phyloP scores from a whole-genome alignment of 2,113 vertebrate species.

The Nesogale talazaci region DNA sequence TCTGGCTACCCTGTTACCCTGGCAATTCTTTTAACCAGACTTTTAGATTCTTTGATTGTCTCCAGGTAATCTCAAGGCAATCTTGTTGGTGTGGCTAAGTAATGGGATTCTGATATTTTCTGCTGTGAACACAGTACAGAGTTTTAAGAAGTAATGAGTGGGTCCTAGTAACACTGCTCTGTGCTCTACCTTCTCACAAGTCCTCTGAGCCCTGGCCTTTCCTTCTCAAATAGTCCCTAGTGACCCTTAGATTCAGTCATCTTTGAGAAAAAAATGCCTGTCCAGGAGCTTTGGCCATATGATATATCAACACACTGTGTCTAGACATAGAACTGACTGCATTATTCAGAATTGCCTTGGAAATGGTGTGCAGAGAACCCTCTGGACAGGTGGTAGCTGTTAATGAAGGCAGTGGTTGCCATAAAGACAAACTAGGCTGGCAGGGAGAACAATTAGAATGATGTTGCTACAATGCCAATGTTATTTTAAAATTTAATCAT shows the following conservation, averaged over 20 bases:
- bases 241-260: fast-evolving
- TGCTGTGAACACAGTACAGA: background rate
- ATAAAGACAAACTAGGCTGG: constrained; percentile 28
- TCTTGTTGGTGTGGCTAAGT: background rate
- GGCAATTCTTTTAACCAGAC: background rate
- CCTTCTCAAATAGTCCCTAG: background rate
- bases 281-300: background rate
- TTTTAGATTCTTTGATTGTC: background rate
- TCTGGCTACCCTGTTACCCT: background rate
- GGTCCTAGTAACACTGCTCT: background rate
- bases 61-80: background rate
- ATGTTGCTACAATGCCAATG: constrained; percentile 32
- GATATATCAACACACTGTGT: background rate
- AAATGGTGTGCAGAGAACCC: background rate
- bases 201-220: background rate
- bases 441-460: constrained; percentile 29
- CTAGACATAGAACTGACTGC: constrained; percentile 45
- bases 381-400: constrained; percentile 37
- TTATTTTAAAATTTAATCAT: constrained; percentile 74
- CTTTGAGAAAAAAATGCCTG: background rate
- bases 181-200: background rate
- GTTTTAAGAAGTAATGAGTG: background rate
- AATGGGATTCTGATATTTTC: background rate
- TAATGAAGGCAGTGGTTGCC: constrained; percentile 59
- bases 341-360: background rate